Conservation (phyloP, 1,140 invertebrate genomes). For the Pogonognathellus flavescens region DNA sequence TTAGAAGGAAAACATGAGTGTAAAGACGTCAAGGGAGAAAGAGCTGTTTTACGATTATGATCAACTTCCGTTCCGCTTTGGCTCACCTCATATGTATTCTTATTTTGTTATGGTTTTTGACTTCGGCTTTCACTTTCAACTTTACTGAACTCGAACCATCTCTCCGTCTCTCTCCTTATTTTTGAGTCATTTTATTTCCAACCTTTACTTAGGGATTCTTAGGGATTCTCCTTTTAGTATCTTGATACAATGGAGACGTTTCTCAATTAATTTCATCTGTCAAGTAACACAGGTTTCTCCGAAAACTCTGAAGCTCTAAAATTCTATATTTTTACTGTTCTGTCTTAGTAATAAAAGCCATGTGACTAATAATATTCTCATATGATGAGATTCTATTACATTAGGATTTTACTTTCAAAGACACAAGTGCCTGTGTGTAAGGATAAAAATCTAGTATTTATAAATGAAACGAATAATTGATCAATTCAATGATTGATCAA, state of each 20-base stretch:
- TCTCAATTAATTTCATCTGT: constrained; percentile 25
- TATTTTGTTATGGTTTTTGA: constrained; percentile 41
- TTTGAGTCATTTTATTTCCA: not conserved
- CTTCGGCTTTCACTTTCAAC: constrained; percentile 4
- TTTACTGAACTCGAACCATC: not conserved
- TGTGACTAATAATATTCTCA: too few species aligned
- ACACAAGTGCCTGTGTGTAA: too few species aligned
- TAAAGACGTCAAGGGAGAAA: constrained; percentile 22
- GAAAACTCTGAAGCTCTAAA: too few species aligned
- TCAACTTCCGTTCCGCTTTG: constrained; percentile 42
- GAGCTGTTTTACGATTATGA: constrained; percentile 41
- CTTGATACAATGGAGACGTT: not conserved
- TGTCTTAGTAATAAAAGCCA: too few species aligned
- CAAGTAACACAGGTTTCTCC: not conserved
- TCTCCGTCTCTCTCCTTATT: not conserved
- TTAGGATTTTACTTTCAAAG: too few species aligned
- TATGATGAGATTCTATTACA: too few species aligned
- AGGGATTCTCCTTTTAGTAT: not conserved
- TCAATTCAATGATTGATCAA: too few species aligned
- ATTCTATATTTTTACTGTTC: too few species aligned
- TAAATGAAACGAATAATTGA: too few species aligned
- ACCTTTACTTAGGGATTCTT: constrained; percentile 20
- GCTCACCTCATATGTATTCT: constrained; percentile 37
- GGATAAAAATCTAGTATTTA: too few species aligned
- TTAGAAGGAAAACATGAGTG: not conserved